Percentiles rank a stretch among this genome's conserved stretches.
Conservation (phyloP, 2,888 invertebrate genomes). For the Acheta domesticus region DNA sequence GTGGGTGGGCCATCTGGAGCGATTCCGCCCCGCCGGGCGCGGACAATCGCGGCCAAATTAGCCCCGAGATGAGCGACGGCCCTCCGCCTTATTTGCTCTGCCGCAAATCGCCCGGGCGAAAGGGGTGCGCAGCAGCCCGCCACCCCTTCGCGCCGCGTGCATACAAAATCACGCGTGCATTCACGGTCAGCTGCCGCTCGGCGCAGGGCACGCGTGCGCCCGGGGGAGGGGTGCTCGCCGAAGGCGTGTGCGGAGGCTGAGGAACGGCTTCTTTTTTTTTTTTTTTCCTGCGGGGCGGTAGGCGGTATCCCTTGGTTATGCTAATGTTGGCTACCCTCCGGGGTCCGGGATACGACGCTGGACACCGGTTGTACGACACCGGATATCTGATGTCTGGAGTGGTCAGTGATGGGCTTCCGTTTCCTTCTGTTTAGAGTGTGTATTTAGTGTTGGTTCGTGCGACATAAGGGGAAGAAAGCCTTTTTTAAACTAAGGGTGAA, state of each 20-base stretch:
- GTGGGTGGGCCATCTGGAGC: not conserved
- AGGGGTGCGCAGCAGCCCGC: not conserved
- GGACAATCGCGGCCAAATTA: not conserved
- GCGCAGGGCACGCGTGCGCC: not conserved
- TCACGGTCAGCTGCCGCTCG: not conserved
- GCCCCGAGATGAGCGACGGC: not conserved
- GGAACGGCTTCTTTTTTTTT: no score
- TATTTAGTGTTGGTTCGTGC: no score
- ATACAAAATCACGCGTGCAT: not conserved
- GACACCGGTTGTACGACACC: no score
- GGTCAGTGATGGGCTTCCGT: no score
- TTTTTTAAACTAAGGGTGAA: no score
- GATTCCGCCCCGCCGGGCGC: not conserved
- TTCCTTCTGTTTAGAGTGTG: no score
- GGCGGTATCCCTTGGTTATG: no score
- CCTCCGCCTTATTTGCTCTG: not conserved
- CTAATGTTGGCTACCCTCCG: no score
- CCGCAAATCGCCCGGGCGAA: conserved; percentile 3
- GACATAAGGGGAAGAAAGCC: no score
- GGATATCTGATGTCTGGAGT: no score
- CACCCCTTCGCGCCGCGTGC: not conserved
- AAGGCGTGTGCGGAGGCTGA: not conserved
- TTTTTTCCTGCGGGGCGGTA: no score
- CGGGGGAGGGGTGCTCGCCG: not conserved
- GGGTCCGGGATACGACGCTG: no score